Evolutionary conservation across 2,888 invertebrate genomes (phyloP).

Genomic region (Pharmacophagus antenor): DNA sequence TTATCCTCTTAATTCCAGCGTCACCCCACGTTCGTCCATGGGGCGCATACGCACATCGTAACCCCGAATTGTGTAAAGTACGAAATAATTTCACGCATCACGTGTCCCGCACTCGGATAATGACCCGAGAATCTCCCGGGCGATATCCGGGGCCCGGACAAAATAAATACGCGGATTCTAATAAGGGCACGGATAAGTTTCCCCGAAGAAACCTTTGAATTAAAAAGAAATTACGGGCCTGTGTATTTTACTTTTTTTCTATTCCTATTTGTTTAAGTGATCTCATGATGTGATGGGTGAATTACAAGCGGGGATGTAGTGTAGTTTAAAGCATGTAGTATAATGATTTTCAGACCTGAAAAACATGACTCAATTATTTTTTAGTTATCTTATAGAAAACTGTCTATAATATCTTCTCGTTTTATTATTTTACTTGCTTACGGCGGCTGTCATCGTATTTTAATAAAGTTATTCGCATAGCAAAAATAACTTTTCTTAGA

Average conservation of each 20-base stretch:
- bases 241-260: conserved; percentile 23
- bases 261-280: no score
- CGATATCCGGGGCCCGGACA: conserved; percentile 53
- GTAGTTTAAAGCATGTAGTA: no score
- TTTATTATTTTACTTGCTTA: no score
- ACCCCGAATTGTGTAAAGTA: conserved; percentile 75
- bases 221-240: conserved; percentile 45
- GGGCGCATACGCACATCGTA: conserved; percentile 66
- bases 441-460: no score
- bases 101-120: conserved; percentile 71
- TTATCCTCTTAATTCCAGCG: conserved; percentile 47
- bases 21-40: conserved; percentile 43
- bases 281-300: neutral
- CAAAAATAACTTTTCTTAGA: no score
- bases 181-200: conserved; percentile 56
- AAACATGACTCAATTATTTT: no score
- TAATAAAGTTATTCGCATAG: no score
- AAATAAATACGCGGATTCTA: conserved; percentile 64
- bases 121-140: conserved; percentile 66
- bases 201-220: conserved; percentile 46
- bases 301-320: neutral
- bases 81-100: conserved; percentile 81
- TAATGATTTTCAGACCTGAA: no score
- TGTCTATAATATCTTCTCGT: no score
- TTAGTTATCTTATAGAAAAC: no score